Evolutionary conservation across 2,113 vertebrate genomes (phyloP), one percentile per base, ranked within the genome.

Genomic region (Nematolebias whitei): DNA sequence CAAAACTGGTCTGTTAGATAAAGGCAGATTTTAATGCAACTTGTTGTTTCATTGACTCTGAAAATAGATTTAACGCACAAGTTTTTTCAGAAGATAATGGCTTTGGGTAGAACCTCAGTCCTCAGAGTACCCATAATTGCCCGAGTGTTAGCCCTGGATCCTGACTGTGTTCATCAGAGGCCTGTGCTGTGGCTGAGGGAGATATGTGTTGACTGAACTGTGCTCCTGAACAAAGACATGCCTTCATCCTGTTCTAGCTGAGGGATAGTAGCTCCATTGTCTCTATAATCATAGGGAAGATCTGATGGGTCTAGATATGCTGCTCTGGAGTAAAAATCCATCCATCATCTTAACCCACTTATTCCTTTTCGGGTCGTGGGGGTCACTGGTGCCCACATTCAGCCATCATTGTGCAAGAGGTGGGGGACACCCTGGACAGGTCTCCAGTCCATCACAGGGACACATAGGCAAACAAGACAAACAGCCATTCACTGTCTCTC

Each of bases 241-340:
- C 59, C 32, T 82, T 81, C 51, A 73, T 50, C 38, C 63, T 18
- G 53, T 6, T 38, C 73, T 85, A 78, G 70, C 23, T 44, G 57
- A 10, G 44, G 44, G 44, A 72, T 71, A 79, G 71, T 82, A 83
- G 55, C 48, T 70, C 70, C 66, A 85, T 89, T 90, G 83, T 86
- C 55, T 78, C 53, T 26, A 20, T 8, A 49, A 54, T n/a, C n/a
- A 20, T 29, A 24, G 67, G 72, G 67, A 75, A n/a, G 63, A 64
- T 69, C 82, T 16, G 38, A 64, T 67, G 74, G 79, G 73, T 63
- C 58, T 23, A 2, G 52, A 68, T 53, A 73, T 4, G 61, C 60
- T 58, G 50, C 76, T 55, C 41, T 48, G 66, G 74, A 69, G 69
- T 68, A 63, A 89, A 74, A 78, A 61, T n/a, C n/a, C n/a, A n/a